Evolutionary conservation across 2,797 vertebrate species (phyloP), one percentile per base, ranked within the genome.

Genomic region (Protonibea diacanthus): DNA sequence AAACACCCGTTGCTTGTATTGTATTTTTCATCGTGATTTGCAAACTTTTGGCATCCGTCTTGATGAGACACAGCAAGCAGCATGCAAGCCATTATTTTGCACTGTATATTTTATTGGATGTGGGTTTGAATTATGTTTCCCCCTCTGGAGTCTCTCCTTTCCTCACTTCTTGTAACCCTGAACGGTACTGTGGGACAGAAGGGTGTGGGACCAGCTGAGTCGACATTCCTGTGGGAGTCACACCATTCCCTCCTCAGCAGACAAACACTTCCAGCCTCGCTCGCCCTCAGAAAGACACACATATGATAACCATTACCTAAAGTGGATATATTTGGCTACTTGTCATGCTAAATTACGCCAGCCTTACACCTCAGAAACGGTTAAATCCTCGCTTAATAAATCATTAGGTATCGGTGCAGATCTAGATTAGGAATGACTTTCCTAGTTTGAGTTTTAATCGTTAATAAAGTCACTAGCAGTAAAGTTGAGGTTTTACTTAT

Each of bases 261-360:
- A 84, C 56, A 83, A 87, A 88, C 77, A 51, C 79, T 80, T 80
- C 70, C 65, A 72, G 71, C 82, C 76, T 75, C 14, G 1, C 56
- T 42, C 25, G 52, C 78, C 78, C 80, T 67, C 84, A 89, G 64
- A 85, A 76, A 74, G 68, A 84, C 40, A 79, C 85, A 83, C 93
- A 94, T 85, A 71, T 91, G 94, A 93, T 86, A 88, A 80, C 76
- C 81, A 93, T 94, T 94, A 95, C 83, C 77, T 82, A 80, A 86
- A 92, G 88, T 88, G 89, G 81, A 77, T 83, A 78, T 88, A 81
- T 93, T 91, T 82, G 82, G 89, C 80, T 89, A 84, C 90, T 86
- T 88, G 86, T 91, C 84, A 81, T 77, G 88, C 78, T 81, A 84
- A 91, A 93, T 91, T 92, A 90, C 82, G 77, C 76, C 51, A 59